A percentile compares a stretch with the other conserved stretches of the same genome.
These are phyloP conservation scores for Herpailurus yagouaroundi DNA, from an alignment of 2,113 vertebrate genomes.

Conservation along the genomic window DNA sequence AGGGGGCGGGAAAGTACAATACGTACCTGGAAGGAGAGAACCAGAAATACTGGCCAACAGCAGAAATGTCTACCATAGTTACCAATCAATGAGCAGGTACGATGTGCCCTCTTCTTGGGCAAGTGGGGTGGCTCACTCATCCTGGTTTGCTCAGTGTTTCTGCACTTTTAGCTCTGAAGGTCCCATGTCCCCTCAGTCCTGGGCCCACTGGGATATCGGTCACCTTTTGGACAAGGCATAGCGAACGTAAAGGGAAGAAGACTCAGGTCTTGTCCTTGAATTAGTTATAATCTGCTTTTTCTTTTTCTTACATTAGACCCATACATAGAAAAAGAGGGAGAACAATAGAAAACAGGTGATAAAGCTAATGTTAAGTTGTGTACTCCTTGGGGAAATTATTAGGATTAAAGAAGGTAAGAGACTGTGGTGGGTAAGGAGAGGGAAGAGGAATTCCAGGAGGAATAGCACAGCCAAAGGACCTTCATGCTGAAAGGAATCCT, in stretches of 20 bases:
- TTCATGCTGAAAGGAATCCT: background rate
- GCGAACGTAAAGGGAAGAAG: background rate
- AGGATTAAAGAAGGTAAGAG: background rate
- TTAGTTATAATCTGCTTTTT: background rate
- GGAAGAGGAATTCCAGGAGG: background rate
- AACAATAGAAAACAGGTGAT: background rate
- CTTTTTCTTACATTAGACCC: background rate
- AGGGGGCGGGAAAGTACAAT: background rate
- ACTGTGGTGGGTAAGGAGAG: no score
- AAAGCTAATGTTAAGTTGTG: background rate
- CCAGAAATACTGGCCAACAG: background rate
- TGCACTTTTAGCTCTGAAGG: background rate
- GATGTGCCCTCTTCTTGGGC: background rate
- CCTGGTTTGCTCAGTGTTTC: background rate
- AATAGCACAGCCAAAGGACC: background rate
- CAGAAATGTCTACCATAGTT: background rate
- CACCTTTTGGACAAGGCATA: background rate
- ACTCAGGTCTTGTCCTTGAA: background rate
- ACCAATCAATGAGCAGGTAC: background rate
- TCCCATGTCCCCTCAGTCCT: background rate
- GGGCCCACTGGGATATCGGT: background rate
- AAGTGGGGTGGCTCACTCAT: background rate
- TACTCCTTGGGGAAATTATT: background rate
- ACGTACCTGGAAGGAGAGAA: background rate
- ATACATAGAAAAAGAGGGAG: background rate